These are phyloP conservation scores for Eospalax fontanierii DNA, from an alignment of 2,797 vertebrate species.

Conservation along the genomic window DNA sequence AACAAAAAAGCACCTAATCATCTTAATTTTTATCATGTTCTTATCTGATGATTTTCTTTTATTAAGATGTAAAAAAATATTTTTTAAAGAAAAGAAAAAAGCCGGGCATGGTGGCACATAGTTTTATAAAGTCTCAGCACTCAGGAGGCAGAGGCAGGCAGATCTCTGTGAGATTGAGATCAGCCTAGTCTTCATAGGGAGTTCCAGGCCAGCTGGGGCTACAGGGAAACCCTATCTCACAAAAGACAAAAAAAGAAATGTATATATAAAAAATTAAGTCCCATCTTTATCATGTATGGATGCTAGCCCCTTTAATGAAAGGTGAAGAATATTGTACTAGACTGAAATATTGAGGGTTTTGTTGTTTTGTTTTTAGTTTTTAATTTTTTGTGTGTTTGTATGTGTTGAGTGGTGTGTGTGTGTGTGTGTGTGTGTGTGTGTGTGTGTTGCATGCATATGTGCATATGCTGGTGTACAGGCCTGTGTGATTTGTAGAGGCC, in stretches of 20 bases:
- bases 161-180: too few relatives aligned
- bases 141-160: too few relatives aligned
- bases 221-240: too few relatives aligned
- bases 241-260: too few relatives aligned
- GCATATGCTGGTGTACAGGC: neutral
- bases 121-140: too few relatives aligned
- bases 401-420: neutral
- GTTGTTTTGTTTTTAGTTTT: neutral
- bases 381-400: too few relatives aligned
- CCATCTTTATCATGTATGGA: conserved; percentile 80
- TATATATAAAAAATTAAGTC: conserved; percentile 85
- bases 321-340: conserved; percentile 83
- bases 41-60: conserved; percentile 69
- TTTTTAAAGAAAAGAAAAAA: too few relatives aligned
- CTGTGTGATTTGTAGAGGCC: neutral
- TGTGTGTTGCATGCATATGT: neutral
- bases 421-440: neutral
- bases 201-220: too few relatives aligned
- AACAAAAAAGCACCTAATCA: conserved; percentile 69
- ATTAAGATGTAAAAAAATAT: conserved; percentile 76
- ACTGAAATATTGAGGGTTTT: conserved; percentile 70
- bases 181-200: too few relatives aligned
- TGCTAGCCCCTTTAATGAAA: conserved; percentile 89
- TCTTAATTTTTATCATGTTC: conserved; percentile 83
- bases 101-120: too few relatives aligned